Percentiles rank a stretch among this genome's conserved stretches.
Evolutionary conservation across 2,797 vertebrate species (phyloP).

Genomic region (Cetoscarus ocellatus): DNA sequence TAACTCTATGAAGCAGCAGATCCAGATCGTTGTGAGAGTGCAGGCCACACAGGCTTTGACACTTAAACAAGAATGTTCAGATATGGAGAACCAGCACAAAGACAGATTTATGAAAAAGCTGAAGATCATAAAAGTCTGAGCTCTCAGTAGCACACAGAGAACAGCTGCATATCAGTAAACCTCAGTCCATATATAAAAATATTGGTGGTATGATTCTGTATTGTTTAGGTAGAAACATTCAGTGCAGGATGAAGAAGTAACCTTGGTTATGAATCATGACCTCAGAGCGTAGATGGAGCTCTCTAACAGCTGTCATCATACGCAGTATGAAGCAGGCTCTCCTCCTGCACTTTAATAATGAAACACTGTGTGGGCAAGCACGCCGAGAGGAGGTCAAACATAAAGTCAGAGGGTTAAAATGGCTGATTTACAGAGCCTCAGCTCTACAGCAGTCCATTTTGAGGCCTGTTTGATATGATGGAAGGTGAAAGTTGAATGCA

Average conservation of each 20-base stretch:
- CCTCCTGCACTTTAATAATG: background rate
- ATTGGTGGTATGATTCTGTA: background rate
- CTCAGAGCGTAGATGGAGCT: background rate
- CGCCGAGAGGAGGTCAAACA: background rate
- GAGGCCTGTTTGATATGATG: too few relatives aligned
- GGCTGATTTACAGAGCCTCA: background rate
- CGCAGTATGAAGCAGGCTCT: background rate
- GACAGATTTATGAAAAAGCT: background rate
- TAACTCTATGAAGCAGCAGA: too few relatives aligned
- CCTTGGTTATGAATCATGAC: background rate
- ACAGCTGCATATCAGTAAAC: background rate
- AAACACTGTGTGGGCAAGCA: background rate
- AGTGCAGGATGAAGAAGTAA: background rate
- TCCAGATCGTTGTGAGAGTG: too few relatives aligned
- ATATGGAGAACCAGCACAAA: background rate
- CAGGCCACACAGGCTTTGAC: too few relatives aligned
- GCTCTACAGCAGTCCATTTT: background rate
- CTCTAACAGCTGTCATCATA: background rate
- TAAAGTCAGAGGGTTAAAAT: background rate
- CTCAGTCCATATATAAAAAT: background rate
- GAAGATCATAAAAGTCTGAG: background rate
- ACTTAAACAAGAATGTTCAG: too few relatives aligned
- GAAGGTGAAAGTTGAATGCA: too few relatives aligned
- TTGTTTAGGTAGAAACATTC: too few relatives aligned
- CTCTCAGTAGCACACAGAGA: background rate